phyloP scores from a whole-genome alignment of 2,797 vertebrate genomes.

The Macroramphosus scolopax region DNA sequence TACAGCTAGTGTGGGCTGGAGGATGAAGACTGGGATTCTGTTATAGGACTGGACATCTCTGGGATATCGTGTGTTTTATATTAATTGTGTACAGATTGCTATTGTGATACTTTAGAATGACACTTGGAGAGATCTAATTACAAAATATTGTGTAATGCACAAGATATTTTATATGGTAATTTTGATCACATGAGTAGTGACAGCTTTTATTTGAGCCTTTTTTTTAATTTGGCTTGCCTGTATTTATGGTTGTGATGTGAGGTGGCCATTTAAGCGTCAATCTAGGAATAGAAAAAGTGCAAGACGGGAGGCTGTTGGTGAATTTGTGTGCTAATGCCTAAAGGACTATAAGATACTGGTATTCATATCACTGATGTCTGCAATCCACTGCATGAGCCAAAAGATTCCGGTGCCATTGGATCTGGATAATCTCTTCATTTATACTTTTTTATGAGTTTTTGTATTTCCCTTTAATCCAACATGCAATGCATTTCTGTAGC shows the following conservation, averaged over 20 bases:
- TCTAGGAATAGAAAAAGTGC: slow-evolving; percentile 46
- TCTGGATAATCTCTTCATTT: slow-evolving; percentile 63
- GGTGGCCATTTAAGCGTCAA: slow-evolving; percentile 62
- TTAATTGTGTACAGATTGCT: slow-evolving; percentile 75
- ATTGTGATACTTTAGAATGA: slow-evolving; percentile 74
- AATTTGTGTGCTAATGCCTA: slow-evolving; percentile 67
- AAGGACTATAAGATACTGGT: slow-evolving; percentile 56
- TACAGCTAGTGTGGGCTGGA: slow-evolving; percentile 29
- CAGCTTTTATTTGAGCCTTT: slow-evolving; percentile 70
- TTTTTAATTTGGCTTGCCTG: slow-evolving; percentile 63
- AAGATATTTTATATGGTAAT: slow-evolving; percentile 76
- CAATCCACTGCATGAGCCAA: slow-evolving; percentile 70
- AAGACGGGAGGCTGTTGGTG: slow-evolving; percentile 50
- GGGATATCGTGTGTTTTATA: slow-evolving; percentile 75
- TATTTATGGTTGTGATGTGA: slow-evolving; percentile 72
- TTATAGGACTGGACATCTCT: slow-evolving; percentile 71
- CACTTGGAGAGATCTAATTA: slow-evolving; percentile 68
- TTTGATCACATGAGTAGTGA: slow-evolving; percentile 70
- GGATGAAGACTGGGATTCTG: slow-evolving; percentile 60
- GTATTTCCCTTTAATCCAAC: slow-evolving; percentile 71
- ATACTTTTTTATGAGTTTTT: slow-evolving; percentile 68
- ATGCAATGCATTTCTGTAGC: slow-evolving; percentile 71
- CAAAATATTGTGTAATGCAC: slow-evolving; percentile 78
- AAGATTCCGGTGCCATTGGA: slow-evolving; percentile 36
- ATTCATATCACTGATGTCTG: slow-evolving; percentile 62